Evolutionary conservation across 2,113 vertebrate species (phyloP), one percentile per base, ranked within the genome.

Genomic region (Mormoops blainvillei): DNA sequence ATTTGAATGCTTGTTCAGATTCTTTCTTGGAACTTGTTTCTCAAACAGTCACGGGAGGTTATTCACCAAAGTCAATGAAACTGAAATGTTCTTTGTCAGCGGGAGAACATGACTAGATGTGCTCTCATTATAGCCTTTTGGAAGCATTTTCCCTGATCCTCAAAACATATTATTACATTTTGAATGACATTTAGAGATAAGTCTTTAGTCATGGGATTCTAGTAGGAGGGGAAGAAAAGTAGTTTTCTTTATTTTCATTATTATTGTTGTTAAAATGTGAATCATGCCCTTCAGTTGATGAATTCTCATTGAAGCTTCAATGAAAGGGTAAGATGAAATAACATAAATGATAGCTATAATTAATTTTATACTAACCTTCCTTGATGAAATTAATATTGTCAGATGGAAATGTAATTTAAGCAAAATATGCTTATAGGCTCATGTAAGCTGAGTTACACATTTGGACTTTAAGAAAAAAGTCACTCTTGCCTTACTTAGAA

Each of bases 341-440:
- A 97, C 94, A 96, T 97, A 98, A 98, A 92, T 98, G 96, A 96
- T 98, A 97, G 97, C 97, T 95, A 95, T 96, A 98, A 98, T 98
- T 98, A 98, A 97, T 98, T 98, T 97, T 97, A 98, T 96, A 98
- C 96, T 97, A 97, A 98, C 97, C 86, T 98, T 98, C 95, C 97
- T 97, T 98, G 97, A 97, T 97, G 96, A 98, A 98, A 98, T 98
- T 98, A 98, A 98, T 98, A 98, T 97, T 96, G 97, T 97, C 96
- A 97, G 94, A 97, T 98, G 86, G 95, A 98, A 98, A 98, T 97
- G 97, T 98, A 98, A 98, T 98, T 98, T 98, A 98, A 98, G 97
- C 88, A 91, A 98, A 98, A 98, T 98, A 97, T 98, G 97, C 96
- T 98, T 96, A 97, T 97, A 95, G 97, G 94, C 94, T 97, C 98